Conservation (phyloP, 2,888 invertebrate genomes). For the Plebejus anna region DNA sequence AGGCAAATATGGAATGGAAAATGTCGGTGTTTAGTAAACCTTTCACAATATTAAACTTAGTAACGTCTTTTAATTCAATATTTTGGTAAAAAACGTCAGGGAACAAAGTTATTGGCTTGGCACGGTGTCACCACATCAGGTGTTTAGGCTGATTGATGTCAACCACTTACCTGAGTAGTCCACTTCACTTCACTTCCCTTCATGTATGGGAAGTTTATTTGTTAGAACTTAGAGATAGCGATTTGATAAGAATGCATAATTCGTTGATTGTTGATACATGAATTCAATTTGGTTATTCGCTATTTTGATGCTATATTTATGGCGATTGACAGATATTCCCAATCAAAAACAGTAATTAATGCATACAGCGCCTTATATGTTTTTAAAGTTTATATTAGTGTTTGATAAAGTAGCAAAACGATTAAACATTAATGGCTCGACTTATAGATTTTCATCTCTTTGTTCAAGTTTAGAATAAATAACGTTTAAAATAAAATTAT, state of each 20-base stretch:
- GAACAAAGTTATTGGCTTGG: conserved; percentile 12
- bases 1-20: neutral
- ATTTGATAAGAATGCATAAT: neutral
- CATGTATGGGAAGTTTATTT: neutral
- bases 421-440: too few species aligned
- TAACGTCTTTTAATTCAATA: neutral
- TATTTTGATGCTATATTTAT: too few species aligned
- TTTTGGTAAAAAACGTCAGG: neutral
- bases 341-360: too few species aligned
- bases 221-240: neutral
- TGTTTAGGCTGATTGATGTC: conserved; percentile 26
- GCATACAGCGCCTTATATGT: too few species aligned
- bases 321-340: too few species aligned
- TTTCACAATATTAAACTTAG: neutral
- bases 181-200: neutral
- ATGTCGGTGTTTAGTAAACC: conserved; percentile 6
- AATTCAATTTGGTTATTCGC: too few species aligned
- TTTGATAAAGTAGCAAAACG: too few species aligned
- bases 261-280: too few species aligned
- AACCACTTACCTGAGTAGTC: conserved; percentile 20
- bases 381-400: too few species aligned
- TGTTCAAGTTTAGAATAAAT: too few species aligned
- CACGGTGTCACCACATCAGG: conserved; percentile 24
- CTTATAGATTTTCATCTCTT: too few species aligned
- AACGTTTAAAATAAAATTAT: neutral